Base-by-base conservation (phyloP, 1,140 invertebrate genomes). In the Prorops nasuta region DNA sequence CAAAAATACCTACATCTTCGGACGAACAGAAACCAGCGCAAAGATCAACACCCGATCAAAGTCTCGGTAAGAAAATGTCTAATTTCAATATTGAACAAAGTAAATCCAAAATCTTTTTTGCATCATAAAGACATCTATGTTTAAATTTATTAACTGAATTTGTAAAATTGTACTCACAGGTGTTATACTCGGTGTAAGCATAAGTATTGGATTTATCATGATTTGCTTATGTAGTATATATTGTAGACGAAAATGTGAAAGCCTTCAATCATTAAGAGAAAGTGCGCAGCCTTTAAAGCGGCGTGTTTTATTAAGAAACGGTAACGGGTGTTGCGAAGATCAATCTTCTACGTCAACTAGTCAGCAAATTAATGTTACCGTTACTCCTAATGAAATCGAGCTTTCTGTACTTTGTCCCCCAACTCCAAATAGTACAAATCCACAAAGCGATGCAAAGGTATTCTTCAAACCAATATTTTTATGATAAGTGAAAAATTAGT, bases 201-300 rank as follows among this genome's bases (percentile, higher is more conserved):
- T 77, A 54, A 76, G 74, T 37, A 61, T 75, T 10, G 61, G 67
- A 28, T 77, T 68, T 34, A 73, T 77, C 18, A 49, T 59, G 8
- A 59, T 76, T n/a, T 76, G 74, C 37, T 24, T 78, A 12, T 73
- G 71, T 49, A 76, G 71, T 41, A 75, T 76, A 46, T 75, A 76
- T 18, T 75, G 70, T 37, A 49, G 74, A 20, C 68, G 58, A 6
- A 76, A 71, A 49, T 76, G 65, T 22, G 73, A 76, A 43, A 65
- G 66, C 22, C 61, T 68, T 22, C 54, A 69, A 41, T 56, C 64
- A 1, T 51, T 70, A 3, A 54, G 67, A 17, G 69, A 76, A 19
- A 67, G 55, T 15, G 45, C 57, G 3, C 71, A 74, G 36, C 51
- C 67, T 2, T 53, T 65, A 9, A 77, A 76, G 32, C 56, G 51